A percentile compares a stretch with the other conserved stretches of the same genome.
These are phyloP conservation scores for Dermatophagoides farinae DNA, from an alignment of 1,140 invertebrate genomes.

Conservation along the genomic window DNA sequence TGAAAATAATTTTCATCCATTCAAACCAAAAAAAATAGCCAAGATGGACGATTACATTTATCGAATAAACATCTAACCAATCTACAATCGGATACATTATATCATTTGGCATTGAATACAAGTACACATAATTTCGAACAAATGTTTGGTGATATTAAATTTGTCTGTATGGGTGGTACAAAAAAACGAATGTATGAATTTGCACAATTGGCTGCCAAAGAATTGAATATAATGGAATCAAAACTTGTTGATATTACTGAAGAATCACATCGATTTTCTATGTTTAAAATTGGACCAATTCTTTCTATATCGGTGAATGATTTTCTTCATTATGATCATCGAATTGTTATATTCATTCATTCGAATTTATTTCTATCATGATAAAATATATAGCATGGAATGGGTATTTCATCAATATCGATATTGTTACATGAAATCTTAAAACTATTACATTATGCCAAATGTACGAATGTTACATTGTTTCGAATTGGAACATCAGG, in stretches of 20 bases:
- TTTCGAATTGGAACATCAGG: conserved; percentile 81
- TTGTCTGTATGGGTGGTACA: conserved; percentile 93
- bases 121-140: conserved; percentile 74
- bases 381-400: conserved; percentile 64
- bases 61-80: conserved; percentile 66
- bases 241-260: conserved; percentile 68
- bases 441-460: conserved; percentile 78
- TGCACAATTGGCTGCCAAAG: conserved; percentile 65
- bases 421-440: conserved; percentile 80
- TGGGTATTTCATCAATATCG: conserved; percentile 75
- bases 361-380: not conserved
- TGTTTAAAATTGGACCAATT: conserved; percentile 93
- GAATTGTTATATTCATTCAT: not conserved
- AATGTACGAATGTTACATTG: conserved; percentile 63
- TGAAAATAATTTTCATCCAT: too few relatives aligned
- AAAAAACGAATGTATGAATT: conserved; percentile 83
- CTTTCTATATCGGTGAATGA: conserved; percentile 68
- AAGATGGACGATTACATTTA: not conserved
- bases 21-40: not conserved
- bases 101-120: conserved; percentile 75
- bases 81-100: conserved; percentile 82
- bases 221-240: conserved; percentile 68
- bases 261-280: conserved; percentile 77
- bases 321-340: not conserved
- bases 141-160: conserved; percentile 92